A percentile compares a stretch with the other conserved stretches of the same genome.
Conservation (phyloP, 2,113 vertebrate species). For the Albula glossodonta region DNA sequence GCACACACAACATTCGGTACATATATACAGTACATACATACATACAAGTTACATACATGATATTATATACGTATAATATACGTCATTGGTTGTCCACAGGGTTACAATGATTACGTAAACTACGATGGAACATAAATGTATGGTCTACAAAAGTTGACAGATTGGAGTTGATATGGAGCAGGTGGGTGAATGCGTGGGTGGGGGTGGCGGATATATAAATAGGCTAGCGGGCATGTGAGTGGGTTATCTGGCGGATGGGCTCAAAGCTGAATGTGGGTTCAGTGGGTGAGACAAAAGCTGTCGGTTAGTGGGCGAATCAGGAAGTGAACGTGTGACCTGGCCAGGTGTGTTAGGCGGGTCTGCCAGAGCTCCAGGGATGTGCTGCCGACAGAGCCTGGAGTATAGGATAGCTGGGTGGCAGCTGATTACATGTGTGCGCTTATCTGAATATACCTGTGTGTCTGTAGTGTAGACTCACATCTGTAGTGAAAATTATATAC, state of each 20-base stretch:
- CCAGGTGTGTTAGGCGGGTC: too few species aligned
- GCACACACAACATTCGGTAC: constrained; percentile 73
- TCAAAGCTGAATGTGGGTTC: too few species aligned
- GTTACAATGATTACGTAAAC: background rate
- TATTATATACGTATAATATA: constrained; percentile 21
- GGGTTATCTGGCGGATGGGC: too few species aligned
- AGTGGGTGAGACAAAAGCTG: too few species aligned
- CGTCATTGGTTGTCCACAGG: background rate
- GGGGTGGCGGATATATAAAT: background rate
- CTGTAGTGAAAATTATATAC: too few species aligned
- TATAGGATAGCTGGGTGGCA: too few species aligned
- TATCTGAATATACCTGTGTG: too few species aligned
- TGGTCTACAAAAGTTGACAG: constrained; percentile 16
- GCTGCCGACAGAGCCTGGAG: too few species aligned
- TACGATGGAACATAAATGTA: constrained; percentile 32
- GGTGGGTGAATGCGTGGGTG: background rate
- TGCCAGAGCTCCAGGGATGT: too few species aligned
- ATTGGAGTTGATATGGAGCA: background rate
- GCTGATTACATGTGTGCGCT: too few species aligned
- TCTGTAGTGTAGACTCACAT: too few species aligned
- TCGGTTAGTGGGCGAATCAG: background rate
- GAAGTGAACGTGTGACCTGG: background rate
- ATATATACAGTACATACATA: constrained; percentile 42
- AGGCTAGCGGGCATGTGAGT: background rate
- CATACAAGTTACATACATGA: constrained; percentile 3